These are phyloP conservation scores for Acrocephalus arundinaceus DNA, from an alignment of 2,113 vertebrate species.

Conservation along the genomic window DNA sequence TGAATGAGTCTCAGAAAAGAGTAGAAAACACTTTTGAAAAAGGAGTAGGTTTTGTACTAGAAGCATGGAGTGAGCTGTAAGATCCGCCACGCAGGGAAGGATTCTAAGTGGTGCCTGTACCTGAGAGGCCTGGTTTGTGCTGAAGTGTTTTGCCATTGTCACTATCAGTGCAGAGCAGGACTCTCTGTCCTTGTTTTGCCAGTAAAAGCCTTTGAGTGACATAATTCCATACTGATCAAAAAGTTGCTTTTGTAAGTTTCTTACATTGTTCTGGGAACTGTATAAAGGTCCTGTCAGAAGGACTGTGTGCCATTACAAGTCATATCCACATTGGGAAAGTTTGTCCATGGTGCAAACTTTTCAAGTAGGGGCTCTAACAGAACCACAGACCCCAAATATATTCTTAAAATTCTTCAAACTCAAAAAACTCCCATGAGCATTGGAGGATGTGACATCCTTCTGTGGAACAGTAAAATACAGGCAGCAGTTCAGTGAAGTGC, in stretches of 20 bases:
- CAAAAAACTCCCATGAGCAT: neutral
- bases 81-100: neutral
- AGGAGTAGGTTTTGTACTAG: neutral
- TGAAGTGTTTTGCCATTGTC: neutral
- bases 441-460: neutral
- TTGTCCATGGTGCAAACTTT: neutral
- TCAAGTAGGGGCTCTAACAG: neutral
- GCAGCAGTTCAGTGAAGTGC: neutral
- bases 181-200: neutral
- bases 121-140: neutral
- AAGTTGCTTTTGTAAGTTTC: neutral
- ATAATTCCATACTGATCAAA: neutral
- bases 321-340: neutral
- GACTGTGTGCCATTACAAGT: neutral
- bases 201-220: neutral
- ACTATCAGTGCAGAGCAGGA: neutral
- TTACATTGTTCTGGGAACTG: neutral
- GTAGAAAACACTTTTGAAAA: conserved; percentile 7
- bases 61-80: neutral
- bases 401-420: neutral
- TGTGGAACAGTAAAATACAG: neutral
- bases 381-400: neutral
- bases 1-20: neutral
- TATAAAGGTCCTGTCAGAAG: neutral
- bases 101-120: neutral